Base-by-base conservation (phyloP, 2,888 invertebrate species). In the Saturnia pavonia region DNA sequence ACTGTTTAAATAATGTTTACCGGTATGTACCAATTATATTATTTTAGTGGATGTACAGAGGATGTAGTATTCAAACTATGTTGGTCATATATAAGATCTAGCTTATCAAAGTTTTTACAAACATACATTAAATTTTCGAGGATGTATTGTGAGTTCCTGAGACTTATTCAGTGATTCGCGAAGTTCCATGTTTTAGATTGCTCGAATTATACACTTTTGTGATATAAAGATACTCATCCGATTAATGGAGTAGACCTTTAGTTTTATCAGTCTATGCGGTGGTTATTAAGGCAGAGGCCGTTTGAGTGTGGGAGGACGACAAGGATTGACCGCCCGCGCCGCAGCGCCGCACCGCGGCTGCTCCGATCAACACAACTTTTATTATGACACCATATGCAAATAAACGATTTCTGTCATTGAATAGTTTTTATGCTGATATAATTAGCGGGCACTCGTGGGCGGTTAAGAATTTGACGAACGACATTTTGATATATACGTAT, bases 371-470 rank as follows among this genome's bases (percentile, higher is more conserved):
- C 43, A 45, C 25, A 42, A 67, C 19, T 67, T 43, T 60, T 57
- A 65, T 80, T 83, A 81, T 80, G 85, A 84, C 84, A 81, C 81
- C 75, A 78, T 82, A 89, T 89, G 88, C 87, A 87, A 90, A 90
- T 88, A 79, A 85, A 83, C 82, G 82, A 82, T 77, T 74, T 78
- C 71, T 83, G 88, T 87, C 87, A 89, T 89, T 87, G 85, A 84
- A 77, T 76, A 74, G 84, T 88, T 90, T 89, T 90, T 82, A 80
- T 79, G 76, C 73, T 78, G 75, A 80, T 77, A 76, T 80, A 79
- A 84, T 85, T 84, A 84, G 77, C 72, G 72, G 40, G 34, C 68
- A 72, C 72, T 77, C 77, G 88, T 88, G 85, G 88, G 88, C 66
- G 82, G 12, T 54, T 68, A 70, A 72, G 74, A 73, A 74, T 77